Evolutionary conservation across 1,140 invertebrate species (phyloP), one percentile per base, ranked within the genome.

Genomic region (Euschistus heros): DNA sequence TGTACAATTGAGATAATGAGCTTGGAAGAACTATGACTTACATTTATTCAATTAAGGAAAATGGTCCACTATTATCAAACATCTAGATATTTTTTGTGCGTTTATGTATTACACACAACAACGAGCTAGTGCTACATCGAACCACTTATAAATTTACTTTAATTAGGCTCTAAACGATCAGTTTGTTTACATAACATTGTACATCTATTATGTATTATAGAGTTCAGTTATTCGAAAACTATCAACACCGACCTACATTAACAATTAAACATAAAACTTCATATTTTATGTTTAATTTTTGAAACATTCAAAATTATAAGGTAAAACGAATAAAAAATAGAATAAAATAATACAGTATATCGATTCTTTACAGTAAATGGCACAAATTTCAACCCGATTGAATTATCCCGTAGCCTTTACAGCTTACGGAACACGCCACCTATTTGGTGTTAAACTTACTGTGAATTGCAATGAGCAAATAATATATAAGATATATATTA

Each of bases 371-470:
- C 20, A 50, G 17, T 50, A 50, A 50, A n/a, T n/a, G 20, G 47
- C 20, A 50, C 47, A 50, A 50, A 50, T n/a, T 20, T 50, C 47
- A n/a, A 50, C 47, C 47, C 20, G 17, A n/a, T 33, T 37, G 4
- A 30, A 8, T 17, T 30, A 26, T 60, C 30, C 57, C 27, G 57
- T 33, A 8, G 17, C 27, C 26, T 3, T 2, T n/a, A 2, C 2
- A 22, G 22, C 20, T n/a, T 14, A 15, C 30, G 24, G 60, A 64
- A 62, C 63, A 62, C 30, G 64, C 30, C 63, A 66, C 68, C 68
- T 63, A 63, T 59, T 69, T 69, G 68, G 68, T 69, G 68, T 67
- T 69, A 44, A 60, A 62, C 68, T 69, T 69, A 69, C 68, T 65
- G 68, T 67, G 68, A 66, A 54, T 62, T 63, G 64, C 65, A 22